Base-by-base conservation (phyloP, 2,113 vertebrate species). In the Passerina amoena region DNA sequence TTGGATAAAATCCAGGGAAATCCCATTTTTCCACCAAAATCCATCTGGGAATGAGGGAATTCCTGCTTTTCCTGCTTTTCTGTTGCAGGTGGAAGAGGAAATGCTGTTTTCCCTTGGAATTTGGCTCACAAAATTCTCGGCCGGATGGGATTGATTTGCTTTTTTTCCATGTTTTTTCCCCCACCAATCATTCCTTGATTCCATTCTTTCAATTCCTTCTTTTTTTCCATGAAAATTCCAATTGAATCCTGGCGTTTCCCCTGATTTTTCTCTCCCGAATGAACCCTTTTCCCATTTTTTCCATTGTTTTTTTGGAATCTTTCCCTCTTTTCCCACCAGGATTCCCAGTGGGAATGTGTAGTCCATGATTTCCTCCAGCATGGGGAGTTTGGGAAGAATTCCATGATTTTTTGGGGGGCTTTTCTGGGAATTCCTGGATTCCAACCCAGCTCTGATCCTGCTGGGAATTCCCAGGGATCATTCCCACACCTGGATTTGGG, bases 41-140 rank as follows among this genome's bases (percentile, higher is more conserved):
- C 37, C 53, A 6, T 9, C 7, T 0, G 30, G 65, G 54, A 82
- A n/a, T 31, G 63, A 66, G 77, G 61, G 35, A 6, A 35, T 35
- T 16, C 33, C 37, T 3, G 31, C 40, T 71, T 71, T 71, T 19
- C 77, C 60, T 12, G 3, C 14, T 40, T 70, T 38, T 11, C 77
- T 31, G 27, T 65, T 13, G 77, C 44, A 35, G 35, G 38, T 42
- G 54, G 38, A 79, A 91, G 97, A 97, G 97, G 97, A 97, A 97
- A 97, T 97, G 97, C 96, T 96, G 96, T 88, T 92, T 90, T 87
- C 63, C 50, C 44, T 51, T n/a, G 60, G 73, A 53, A 37, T 83
- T 54, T 45, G 12, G 25, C 53, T 92, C 44, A 18, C 35, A 21
- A 21, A 65, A 21, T 81, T 60, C 37, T 91, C 16, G 28, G 70